Conservation (phyloP, 1,140 invertebrate genomes). For the Meloidogyne exigua region DNA sequence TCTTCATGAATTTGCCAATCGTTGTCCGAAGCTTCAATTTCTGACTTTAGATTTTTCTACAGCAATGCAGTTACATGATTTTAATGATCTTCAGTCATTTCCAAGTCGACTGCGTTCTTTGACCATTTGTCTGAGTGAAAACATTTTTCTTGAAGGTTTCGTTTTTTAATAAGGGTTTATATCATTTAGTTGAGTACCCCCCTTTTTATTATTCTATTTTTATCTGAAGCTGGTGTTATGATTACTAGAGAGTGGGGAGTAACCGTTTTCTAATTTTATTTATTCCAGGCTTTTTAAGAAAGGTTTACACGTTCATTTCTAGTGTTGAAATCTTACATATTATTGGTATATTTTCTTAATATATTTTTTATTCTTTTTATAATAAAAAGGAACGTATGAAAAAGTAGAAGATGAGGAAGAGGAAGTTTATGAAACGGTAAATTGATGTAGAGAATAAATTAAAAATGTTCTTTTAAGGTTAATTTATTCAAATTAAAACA, state of each 20-base stretch:
- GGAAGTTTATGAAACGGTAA: constrained; percentile 97
- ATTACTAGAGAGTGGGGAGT: not conserved
- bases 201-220: too few relatives aligned
- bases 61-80: constrained; percentile 84
- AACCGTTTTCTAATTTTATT: too few relatives aligned
- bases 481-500: constrained; percentile 97
- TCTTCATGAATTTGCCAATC: constrained; percentile 90
- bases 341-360: constrained; percentile 74
- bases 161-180: not conserved
- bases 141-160: constrained; percentile 96
- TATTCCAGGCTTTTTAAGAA: constrained; percentile 83
- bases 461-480: not conserved
- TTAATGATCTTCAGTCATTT: constrained; percentile 91
- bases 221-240: too few relatives aligned
- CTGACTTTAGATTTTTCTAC: constrained; percentile 72
- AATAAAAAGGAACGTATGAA: constrained; percentile 87
- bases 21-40: constrained; percentile 94
- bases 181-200: not conserved
- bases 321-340: constrained; percentile 93
- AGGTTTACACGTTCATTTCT: constrained; percentile 99
- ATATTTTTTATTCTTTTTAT: constrained; percentile 6
- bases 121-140: constrained; percentile 95
- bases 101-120: constrained; percentile 94
- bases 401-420: constrained; percentile 93
- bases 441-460: not conserved